Percentiles rank a stretch among this genome's conserved stretches.
These are phyloP conservation scores for Zaprionus taronus DNA, from an alignment of 1,140 invertebrate species.

Conservation along the genomic window DNA sequence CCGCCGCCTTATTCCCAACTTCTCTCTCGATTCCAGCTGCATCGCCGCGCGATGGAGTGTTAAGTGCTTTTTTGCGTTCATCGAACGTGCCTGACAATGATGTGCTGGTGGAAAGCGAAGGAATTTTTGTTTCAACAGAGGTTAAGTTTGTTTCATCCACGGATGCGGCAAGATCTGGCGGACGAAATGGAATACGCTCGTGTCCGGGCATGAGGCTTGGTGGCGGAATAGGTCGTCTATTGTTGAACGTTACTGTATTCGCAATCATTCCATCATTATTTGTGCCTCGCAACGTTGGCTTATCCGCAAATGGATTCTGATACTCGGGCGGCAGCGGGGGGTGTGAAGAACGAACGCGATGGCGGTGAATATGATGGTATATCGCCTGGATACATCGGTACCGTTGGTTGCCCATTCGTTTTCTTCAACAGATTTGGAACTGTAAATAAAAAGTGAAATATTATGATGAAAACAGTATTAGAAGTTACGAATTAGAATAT, in stretches of 20 bases:
- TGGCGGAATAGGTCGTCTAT: conserved; percentile 89
- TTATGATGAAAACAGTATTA: background rate
- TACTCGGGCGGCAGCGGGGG: conserved; percentile 91
- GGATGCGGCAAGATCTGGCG: conserved; percentile 78
- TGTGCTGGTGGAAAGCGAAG: conserved; percentile 38
- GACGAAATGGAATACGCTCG: conserved; percentile 91
- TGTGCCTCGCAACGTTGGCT: conserved; percentile 91
- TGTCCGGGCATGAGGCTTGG: conserved; percentile 90
- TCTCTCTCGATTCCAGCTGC: background rate
- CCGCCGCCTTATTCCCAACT: conserved; percentile 1
- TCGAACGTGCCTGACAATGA: background rate
- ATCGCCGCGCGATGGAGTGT: conserved; percentile 87
- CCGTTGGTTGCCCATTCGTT: conserved; percentile 82
- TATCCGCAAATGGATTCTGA: conserved; percentile 92
- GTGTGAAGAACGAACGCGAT: conserved; percentile 90
- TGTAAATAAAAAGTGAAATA: conserved; percentile 31
- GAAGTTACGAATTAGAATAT: too few relatives aligned
- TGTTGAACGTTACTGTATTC: conserved; percentile 86
- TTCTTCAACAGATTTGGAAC: conserved; percentile 85
- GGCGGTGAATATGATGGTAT: conserved; percentile 93
- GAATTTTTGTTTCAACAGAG: conserved; percentile 40
- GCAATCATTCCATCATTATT: conserved; percentile 84
- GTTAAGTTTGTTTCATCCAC: conserved; percentile 16
- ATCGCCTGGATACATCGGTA: conserved; percentile 86
- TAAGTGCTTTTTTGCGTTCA: conserved; percentile 88